A percentile compares a stretch with the other conserved stretches of the same genome.
phyloP scores from a whole-genome alignment of 2,888 invertebrate species.

The Cephus sareptanus region DNA sequence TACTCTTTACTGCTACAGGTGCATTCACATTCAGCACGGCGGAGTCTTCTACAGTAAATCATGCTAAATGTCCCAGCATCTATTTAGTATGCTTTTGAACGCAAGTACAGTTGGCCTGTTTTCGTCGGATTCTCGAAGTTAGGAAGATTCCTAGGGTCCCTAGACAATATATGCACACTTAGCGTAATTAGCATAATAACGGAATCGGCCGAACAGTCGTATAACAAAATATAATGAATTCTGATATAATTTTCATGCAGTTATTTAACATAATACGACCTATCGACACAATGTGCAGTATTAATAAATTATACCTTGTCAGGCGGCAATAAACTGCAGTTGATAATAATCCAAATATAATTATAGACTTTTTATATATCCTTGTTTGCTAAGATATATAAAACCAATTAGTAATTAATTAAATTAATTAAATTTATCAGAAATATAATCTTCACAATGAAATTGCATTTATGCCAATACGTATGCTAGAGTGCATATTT shows the following conservation, averaged over 20 bases:
- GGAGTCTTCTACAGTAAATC: background rate
- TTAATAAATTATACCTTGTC: no score
- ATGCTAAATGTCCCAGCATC: background rate
- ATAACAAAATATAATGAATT: background rate
- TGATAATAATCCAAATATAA: no score
- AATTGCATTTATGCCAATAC: no score
- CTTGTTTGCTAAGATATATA: background rate
- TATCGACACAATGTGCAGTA: no score
- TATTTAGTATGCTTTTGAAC: background rate
- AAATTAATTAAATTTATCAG: no score
- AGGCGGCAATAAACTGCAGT: no score
- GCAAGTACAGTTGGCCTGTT: background rate
- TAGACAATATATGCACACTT: background rate
- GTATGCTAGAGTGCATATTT: no score
- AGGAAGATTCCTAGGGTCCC: background rate
- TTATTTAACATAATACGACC: background rate
- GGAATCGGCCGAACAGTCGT: background rate
- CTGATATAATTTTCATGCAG: background rate
- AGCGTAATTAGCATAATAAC: background rate
- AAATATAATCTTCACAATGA: no score
- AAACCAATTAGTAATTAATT: background rate
- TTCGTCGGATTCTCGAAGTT: background rate
- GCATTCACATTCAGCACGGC: background rate
- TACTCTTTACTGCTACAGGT: background rate
- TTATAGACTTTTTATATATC: no score